Conservation (phyloP, 2,888 invertebrate genomes). For the Thereva nobilitata region DNA sequence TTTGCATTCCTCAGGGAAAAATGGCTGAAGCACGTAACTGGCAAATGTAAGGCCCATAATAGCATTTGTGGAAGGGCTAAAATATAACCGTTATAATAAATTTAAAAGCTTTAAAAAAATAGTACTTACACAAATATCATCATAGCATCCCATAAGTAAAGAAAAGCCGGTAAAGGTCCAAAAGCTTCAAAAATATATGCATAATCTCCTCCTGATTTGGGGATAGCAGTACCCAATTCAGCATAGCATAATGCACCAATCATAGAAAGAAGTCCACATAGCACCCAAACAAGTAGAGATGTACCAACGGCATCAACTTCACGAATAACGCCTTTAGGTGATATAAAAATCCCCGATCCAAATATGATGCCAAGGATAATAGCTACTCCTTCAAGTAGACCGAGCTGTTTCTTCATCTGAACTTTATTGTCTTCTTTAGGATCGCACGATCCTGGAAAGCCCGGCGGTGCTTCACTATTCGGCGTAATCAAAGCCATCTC, state of each 20-base stretch:
- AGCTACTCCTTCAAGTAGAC: conserved; percentile 87
- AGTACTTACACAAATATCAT: conserved; percentile 88
- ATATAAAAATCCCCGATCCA: conserved; percentile 95
- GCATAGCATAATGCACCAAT: conserved; percentile 96
- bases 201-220: conserved; percentile 96
- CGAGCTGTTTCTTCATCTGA: conserved; percentile 85
- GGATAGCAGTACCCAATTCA: conserved; percentile 81
- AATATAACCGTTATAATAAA: conserved; percentile 17
- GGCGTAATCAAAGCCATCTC: conserved; percentile 58
- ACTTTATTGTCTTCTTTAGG: conserved; percentile 60
- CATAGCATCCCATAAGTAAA: conserved; percentile 97
- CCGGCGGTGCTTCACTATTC: conserved; percentile 47
- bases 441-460: not conserved
- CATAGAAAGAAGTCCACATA: conserved; percentile 87
- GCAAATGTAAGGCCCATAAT: conserved; percentile 95
- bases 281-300: conserved; percentile 83
- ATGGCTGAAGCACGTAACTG: conserved; percentile 86
- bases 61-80: conserved; percentile 93
- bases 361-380: conserved; percentile 94
- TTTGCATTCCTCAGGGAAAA: conserved; percentile 73
- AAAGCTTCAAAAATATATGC: conserved; percentile 93
- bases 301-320: conserved; percentile 90
- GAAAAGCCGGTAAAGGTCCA: conserved; percentile 88
- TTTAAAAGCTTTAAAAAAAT: not conserved
- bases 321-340: conserved; percentile 89